phyloP scores from a whole-genome alignment of 2,113 vertebrate genomes.

The Blennius ocellaris region DNA sequence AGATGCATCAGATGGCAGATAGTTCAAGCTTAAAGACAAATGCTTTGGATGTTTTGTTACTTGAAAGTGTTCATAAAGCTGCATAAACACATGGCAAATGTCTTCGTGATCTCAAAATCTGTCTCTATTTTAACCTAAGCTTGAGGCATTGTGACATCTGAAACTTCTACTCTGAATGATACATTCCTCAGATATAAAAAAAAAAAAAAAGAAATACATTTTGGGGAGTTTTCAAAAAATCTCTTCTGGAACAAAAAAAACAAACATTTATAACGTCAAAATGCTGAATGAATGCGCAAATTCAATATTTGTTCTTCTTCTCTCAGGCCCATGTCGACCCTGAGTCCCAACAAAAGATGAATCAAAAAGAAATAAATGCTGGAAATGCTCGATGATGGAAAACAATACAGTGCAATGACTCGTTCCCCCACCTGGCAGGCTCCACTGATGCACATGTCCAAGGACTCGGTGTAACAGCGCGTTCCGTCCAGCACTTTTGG shows the following conservation, averaged over 20 bases:
- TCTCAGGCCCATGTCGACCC: background rate
- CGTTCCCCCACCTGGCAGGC: conserved; percentile 88
- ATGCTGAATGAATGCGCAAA: background rate
- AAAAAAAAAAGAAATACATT: background rate
- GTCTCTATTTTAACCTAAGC: background rate
- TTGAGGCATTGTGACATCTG: background rate
- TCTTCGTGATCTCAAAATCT: background rate
- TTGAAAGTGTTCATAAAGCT: background rate
- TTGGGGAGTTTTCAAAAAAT: background rate
- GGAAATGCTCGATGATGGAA: background rate
- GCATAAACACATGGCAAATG: background rate
- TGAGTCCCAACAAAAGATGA: background rate
- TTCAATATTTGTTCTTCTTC: background rate
- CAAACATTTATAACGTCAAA: background rate
- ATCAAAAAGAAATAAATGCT: conserved; percentile 8
- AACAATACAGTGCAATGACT: background rate
- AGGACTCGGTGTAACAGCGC: conserved; percentile 94
- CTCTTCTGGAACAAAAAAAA: background rate
- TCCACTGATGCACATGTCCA: conserved; percentile 99
- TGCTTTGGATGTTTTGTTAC: background rate
- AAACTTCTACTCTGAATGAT: background rate
- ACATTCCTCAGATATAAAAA: background rate
- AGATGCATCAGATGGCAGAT: no score
- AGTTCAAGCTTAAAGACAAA: no score
- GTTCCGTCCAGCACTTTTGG: conserved; percentile 98